Evolutionary conservation across 2,113 vertebrate genomes (phyloP), one percentile per base, ranked within the genome.

Genomic region (Mesocricetus auratus): DNA sequence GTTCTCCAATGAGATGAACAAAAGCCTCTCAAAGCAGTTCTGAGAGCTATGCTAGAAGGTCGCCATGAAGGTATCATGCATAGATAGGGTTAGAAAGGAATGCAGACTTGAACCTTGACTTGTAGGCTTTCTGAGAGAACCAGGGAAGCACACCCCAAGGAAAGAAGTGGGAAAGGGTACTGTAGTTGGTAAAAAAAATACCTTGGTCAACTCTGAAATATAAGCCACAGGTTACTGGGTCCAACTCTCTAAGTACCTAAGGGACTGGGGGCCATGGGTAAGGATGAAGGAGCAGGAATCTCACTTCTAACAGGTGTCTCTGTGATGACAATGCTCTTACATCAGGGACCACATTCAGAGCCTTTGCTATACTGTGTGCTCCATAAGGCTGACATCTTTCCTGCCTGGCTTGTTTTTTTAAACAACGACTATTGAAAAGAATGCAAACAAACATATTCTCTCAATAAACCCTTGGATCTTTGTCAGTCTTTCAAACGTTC

Each of bases 231-330:
- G 10, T 31, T 53, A 22, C 31, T 60, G 21, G n/a, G 22, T 21
- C n/a, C 50, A 11, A 24, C 4, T 22, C 3, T 7, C 3, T 24
- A 0, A 58, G 12, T 45, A 19, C 64, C 68, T 29, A 16, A 9
- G 71, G 17, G 22, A 53, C 42, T 3, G 1, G 0, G 1, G 33
- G 2, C 2, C 24, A 3, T 39, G 9, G 9, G 39, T 3, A 19
- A 17, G 62, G 4, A 13, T 31, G 26, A 16, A 56, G 13, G 21
- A 10, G n/a, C 1, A 1, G 50, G 22, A 71, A 66, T 31, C 21
- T 73, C 21, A 24, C 42, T 74, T 69, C 15, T 75, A 58, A 36
- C 1, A 56, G 13, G 26, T 31, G 78, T 60, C 26, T 36, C 19
- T 26, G 45, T 0, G 0, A 8, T 78, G 3, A 19, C 9, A 0